Conservation (phyloP, 2,888 invertebrate species). For the Thymelicus sylvestris region DNA sequence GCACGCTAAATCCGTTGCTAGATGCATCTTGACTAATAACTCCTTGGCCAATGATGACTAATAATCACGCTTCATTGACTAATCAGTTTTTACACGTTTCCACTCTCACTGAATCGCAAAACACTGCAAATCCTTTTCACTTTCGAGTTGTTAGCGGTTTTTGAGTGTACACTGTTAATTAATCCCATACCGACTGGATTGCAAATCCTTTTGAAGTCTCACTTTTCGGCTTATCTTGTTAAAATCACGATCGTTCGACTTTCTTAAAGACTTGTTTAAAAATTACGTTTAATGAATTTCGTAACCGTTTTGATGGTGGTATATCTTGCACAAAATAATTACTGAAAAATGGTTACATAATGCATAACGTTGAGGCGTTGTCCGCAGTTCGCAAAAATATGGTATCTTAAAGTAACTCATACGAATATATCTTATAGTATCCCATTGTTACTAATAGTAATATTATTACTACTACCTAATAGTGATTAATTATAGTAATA, state of each 20-base stretch:
- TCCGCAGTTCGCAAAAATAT: no score
- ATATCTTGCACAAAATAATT: not conserved
- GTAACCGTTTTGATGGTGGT: not conserved
- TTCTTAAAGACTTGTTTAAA: constrained; percentile 5
- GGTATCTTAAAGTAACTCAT: no score
- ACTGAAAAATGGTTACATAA: not conserved
- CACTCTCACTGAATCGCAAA: not conserved
- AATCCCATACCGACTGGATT: not conserved
- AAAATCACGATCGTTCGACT: constrained; percentile 26
- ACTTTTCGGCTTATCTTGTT: not conserved
- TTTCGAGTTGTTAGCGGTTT: not conserved
- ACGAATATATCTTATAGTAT: no score
- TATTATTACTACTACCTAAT: no score
- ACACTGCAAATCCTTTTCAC: constrained; percentile 7
- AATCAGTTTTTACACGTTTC: not conserved
- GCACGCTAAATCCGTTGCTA: constrained; percentile 71
- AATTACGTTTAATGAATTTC: not conserved
- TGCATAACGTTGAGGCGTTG: no score
- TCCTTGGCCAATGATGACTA: constrained; percentile 37
- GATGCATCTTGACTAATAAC: constrained; percentile 71
- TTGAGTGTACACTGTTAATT: not conserved
- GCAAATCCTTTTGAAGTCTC: constrained; percentile 13
- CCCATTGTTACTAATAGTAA: no score
- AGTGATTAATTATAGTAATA: no score
- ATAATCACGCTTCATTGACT: constrained; percentile 38